Percentiles rank a stretch among this genome's conserved stretches.
These are phyloP conservation scores for Pelagia noctiluca DNA, from an alignment of 30 jellyfish, hydroid and myxozoan genomes.

Conservation along the genomic window DNA sequence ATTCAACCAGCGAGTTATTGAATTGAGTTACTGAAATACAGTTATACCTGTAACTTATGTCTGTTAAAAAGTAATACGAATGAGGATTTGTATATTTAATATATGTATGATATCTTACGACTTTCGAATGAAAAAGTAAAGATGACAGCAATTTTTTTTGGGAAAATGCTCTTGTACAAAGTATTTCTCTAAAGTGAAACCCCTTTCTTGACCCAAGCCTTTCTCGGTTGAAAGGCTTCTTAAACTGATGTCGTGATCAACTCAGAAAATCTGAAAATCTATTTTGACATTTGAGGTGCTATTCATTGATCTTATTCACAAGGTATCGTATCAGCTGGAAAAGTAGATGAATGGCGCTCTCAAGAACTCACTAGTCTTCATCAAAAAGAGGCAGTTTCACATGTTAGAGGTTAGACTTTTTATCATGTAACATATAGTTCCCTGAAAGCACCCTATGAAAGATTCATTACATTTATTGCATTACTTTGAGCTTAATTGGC, in stretches of 20 bases:
- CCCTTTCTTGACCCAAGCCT: no score
- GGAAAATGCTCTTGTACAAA: no score
- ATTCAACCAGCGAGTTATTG: no score
- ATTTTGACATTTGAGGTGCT: neutral
- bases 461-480: neutral
- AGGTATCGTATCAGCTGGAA: conserved; percentile 21
- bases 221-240: conserved; percentile 1
- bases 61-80: no score
- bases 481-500: conserved; percentile 6
- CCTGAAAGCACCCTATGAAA: neutral
- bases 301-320: neutral
- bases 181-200: no score
- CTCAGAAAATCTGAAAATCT: neutral
- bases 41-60: no score
- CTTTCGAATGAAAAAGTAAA: no score
- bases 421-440: neutral
- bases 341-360: conserved; percentile 14
- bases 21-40: no score
- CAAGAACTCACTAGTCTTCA: conserved; percentile 17
- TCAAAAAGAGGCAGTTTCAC: conserved; percentile 15
- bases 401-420: conserved; percentile 1
- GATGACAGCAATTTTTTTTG: no score
- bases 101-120: no score
- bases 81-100: no score
- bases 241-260: neutral